Evolutionary conservation across 2,113 vertebrate species (phyloP).

Genomic region (Balaenoptera acutorostrata): DNA sequence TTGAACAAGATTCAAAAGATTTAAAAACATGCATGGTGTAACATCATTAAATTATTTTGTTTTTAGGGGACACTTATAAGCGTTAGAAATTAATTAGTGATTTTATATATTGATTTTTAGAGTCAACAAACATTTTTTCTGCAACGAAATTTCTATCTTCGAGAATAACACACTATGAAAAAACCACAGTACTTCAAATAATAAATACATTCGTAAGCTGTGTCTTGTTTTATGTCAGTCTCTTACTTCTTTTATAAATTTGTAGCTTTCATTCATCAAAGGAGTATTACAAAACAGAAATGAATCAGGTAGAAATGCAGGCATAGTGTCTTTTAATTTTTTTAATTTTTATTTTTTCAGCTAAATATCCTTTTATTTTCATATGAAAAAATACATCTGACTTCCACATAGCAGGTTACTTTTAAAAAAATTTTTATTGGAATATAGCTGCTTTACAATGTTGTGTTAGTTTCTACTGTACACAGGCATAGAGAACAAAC

Average conservation of each 20-base stretch:
- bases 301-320: background rate
- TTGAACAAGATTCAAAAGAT: background rate
- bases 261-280: background rate
- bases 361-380: no score
- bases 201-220: background rate
- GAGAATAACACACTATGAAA: background rate
- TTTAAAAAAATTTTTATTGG: no score
- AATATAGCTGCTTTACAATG: no score
- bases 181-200: background rate
- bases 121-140: background rate
- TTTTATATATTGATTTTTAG: background rate
- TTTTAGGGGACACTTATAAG: background rate
- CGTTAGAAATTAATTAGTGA: background rate
- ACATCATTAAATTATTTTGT: background rate
- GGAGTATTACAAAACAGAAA: background rate
- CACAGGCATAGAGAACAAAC: no score
- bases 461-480: no score
- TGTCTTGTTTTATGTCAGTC: background rate
- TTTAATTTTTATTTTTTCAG: no score
- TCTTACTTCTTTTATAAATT: slow-evolving; percentile 11
- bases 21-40: background rate
- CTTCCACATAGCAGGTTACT: no score
- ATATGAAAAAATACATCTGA: no score
- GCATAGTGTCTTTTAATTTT: background rate
- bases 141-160: background rate